A percentile compares a stretch with the other conserved stretches of the same genome.
Conservation (phyloP, 2,888 invertebrate genomes). For the Aphrophora alni region DNA sequence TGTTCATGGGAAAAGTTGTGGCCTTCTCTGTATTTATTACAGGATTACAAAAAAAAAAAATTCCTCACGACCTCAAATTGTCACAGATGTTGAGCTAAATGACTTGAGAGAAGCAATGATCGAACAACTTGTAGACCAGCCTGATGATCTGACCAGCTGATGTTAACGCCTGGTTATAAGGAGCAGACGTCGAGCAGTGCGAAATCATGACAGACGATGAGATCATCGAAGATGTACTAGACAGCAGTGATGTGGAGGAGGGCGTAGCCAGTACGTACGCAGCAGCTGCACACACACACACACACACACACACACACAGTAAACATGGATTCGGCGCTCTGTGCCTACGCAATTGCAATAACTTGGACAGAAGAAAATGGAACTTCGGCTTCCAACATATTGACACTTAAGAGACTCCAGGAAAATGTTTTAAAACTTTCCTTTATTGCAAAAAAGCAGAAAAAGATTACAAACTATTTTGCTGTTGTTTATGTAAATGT, state of each 20-base stretch:
- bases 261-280: not conserved
- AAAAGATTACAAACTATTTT: not conserved
- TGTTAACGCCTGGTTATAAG: not conserved
- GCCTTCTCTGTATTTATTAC: conserved; percentile 18
- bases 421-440: conserved; percentile 23
- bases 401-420: conserved; percentile 11
- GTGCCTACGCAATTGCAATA: not conserved
- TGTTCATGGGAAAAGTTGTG: conserved; percentile 31
- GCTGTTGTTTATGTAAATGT: not conserved
- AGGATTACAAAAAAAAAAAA: conserved; percentile 17
- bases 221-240: not conserved
- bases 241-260: not conserved
- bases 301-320: no score
- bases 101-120: conserved; percentile 1
- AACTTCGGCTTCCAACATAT: not conserved
- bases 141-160: conserved; percentile 16
- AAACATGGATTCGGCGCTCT: not conserved
- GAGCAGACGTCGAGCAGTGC: not conserved
- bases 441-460: conserved; percentile 14
- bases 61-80: not conserved
- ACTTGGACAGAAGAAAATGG: conserved; percentile 8
- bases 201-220: conserved; percentile 16
- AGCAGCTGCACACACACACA: not conserved
- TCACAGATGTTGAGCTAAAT: conserved; percentile 7
- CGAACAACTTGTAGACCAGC: conserved; percentile 9